Percentiles rank a stretch among this genome's conserved stretches.
These are phyloP conservation scores for Microtus obscurus DNA, from an alignment of 2,797 vertebrate genomes.

Conservation along the genomic window DNA sequence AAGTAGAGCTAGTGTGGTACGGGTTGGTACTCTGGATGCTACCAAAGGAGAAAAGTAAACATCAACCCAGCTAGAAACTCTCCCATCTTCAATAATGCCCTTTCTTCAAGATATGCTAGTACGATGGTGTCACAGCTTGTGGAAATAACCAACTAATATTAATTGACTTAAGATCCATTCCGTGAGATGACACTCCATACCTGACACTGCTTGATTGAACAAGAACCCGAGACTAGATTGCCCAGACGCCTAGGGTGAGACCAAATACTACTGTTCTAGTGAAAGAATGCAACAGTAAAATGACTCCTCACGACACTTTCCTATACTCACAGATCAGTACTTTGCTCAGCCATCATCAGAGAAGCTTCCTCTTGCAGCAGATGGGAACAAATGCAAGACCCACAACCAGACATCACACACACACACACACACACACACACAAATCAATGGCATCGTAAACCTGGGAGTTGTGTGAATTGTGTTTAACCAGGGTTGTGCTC, in stretches of 20 bases:
- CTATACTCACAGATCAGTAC: not conserved
- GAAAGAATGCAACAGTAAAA: not conserved
- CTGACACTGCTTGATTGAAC: not conserved
- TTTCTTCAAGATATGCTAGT: not conserved
- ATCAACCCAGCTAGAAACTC: not conserved
- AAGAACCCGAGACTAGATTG: not conserved
- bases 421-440: not conserved
- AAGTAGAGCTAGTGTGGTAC: not conserved
- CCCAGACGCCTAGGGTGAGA: not conserved
- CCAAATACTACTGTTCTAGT: not conserved
- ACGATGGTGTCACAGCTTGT: not conserved
- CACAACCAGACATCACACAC: no score
- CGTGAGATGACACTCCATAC: not conserved
- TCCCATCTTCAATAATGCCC: not conserved
- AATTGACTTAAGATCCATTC: not conserved
- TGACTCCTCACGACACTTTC: no score
- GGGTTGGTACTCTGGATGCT: not conserved
- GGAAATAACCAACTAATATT: not conserved
- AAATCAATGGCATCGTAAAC: not conserved
- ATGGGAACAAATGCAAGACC: not conserved
- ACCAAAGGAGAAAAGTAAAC: not conserved
- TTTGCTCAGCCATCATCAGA: not conserved
- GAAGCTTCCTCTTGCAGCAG: not conserved
- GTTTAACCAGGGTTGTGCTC: not conserved
- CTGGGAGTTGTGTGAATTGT: constrained; percentile 7